A percentile compares a stretch with the other conserved stretches of the same genome.
phyloP scores from a whole-genome alignment of 92 coral and sea anemone genomes.

The Montipora capitata region DNA sequence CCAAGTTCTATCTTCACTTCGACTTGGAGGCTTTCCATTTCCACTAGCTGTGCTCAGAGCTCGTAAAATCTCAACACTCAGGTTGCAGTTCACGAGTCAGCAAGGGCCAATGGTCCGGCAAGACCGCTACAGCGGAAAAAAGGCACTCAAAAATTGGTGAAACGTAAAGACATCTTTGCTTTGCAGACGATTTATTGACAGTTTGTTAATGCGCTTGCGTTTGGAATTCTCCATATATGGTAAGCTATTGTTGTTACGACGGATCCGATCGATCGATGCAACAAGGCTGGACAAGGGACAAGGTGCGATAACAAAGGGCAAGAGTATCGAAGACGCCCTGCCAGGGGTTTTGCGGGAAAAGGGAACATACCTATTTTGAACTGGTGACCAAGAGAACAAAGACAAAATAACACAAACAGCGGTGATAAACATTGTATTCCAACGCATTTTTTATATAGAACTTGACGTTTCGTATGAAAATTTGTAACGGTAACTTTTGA shows the following conservation, averaged over 20 bases:
- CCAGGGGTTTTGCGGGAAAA: too few relatives aligned
- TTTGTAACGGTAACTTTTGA: too few relatives aligned
- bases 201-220: conserved; percentile 71
- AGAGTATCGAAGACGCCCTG: too few relatives aligned
- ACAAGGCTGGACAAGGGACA: too few relatives aligned
- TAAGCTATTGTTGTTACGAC: neutral
- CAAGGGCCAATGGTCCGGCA: neutral
- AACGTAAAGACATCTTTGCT: neutral
- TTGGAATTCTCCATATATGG: conserved; percentile 40
- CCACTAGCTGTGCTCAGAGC: conserved; percentile 20
- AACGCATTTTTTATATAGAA: too few relatives aligned
- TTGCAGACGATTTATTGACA: conserved; percentile 58
- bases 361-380: too few relatives aligned
- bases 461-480: too few relatives aligned
- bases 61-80: conserved; percentile 53
- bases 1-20: conserved; percentile 98
- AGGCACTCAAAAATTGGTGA: conserved; percentile 12
- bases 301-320: too few relatives aligned
- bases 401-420: too few relatives aligned
- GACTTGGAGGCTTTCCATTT: conserved; percentile 71
- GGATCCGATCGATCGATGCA: too few relatives aligned
- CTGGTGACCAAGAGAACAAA: too few relatives aligned
- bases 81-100: conserved; percentile 53
- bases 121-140: neutral
- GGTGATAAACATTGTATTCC: too few relatives aligned